Conservation (phyloP, 1,140 invertebrate genomes). For the Oreohelix idahoensis region DNA sequence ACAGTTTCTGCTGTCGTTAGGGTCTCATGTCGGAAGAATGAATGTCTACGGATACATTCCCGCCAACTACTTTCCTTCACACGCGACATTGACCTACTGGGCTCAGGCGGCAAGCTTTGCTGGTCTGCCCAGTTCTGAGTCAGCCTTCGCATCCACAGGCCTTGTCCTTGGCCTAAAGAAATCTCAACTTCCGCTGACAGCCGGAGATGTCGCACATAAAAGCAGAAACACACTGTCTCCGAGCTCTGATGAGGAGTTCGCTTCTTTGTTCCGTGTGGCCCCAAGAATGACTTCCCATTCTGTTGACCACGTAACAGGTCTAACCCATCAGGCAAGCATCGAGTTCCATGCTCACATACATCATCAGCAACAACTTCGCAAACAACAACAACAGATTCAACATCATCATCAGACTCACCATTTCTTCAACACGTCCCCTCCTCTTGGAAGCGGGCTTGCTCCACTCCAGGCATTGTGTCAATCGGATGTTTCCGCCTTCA, state of each 20-base stretch:
- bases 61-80: conserved; percentile 1
- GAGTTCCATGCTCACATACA: conserved; percentile 21
- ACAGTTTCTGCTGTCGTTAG: no score
- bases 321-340: background rate
- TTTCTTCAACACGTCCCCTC: conserved; percentile 24
- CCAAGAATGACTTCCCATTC: background rate
- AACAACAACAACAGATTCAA: background rate
- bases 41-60: conserved; percentile 32
- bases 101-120: conserved; percentile 24
- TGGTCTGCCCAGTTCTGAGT: conserved; percentile 15
- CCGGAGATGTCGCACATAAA: conserved; percentile 18
- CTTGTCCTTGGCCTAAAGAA: conserved; percentile 22
- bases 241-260: background rate
- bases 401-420: conserved; percentile 2
- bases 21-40: background rate
- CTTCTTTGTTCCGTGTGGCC: background rate
- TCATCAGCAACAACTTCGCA: background rate
- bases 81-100: conserved; percentile 35
- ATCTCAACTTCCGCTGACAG: conserved; percentile 3
- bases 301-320: background rate
- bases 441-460: conserved; percentile 51
- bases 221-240: background rate
- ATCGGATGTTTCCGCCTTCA: conserved; percentile 52
- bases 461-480: conserved; percentile 58
- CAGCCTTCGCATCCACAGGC: background rate